Evolutionary conservation across 2,888 invertebrate genomes (phyloP), one percentile per base, ranked within the genome.

Genomic region (Apodemia duryi): DNA sequence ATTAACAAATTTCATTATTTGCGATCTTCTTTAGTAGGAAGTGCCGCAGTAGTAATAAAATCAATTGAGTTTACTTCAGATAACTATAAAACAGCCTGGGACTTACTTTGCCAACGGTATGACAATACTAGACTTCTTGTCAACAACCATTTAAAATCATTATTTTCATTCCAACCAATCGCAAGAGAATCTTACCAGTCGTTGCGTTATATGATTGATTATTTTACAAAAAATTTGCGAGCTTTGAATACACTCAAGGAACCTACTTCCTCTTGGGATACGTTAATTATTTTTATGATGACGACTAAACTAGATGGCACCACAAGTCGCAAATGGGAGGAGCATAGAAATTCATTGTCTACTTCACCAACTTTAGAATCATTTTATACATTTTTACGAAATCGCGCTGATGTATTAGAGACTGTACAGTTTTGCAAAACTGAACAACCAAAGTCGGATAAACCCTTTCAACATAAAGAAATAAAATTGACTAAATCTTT

Each of bases 121-220:
- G 46, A 68, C n/a, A 70, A 70, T 46, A 70, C 66, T 10, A 57
- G 68, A 13, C 65, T 68, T 13, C 51, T 68, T 9, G 63, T 71
- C 4, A 67, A 71, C 61, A 65, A 71, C 28, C 71, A 70, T 54
- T n/a, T 71, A 2, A 68, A 67, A 35, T 62, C 57, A 60, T 68
- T 71, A 52, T 68, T 70, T 62, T 63, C 60, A 1, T 65, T 70
- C 13, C 67, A 68, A 63, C 38, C 63, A 13, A 51, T 71, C n/a
- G 43, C 11, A 10, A 67, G 46, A 13, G 71, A 71, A 61, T 62
- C 65, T n/a, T 52, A 67, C 3, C 64, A 29, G 11, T 63, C 63
- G 21, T 32, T 70, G 32, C 66, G 66, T 35, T 10, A 61, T 67
- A 68, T 61, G 49, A 62, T 21, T 49, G 67, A 28, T 29, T 29